Base-by-base conservation (phyloP, 1,140 invertebrate species). In the Drosophila jambulina region DNA sequence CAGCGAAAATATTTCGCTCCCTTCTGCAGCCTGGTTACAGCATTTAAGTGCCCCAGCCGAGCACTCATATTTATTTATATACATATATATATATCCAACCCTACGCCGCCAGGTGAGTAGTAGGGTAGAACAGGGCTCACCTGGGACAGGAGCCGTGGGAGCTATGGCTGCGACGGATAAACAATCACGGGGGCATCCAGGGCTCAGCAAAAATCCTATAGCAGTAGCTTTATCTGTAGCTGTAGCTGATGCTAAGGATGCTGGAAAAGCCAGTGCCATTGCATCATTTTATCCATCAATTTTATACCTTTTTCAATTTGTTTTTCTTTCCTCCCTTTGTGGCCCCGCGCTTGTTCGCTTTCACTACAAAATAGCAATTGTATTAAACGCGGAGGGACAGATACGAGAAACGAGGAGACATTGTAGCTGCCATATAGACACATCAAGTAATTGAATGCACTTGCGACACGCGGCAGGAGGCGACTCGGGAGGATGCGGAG, bases 401-500 rank as follows among this genome's bases (percentile, higher is more conserved):
- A 32, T 36, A 49, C 64, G 82, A 57, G 63, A 25, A 36, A 19
- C 49, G 48, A 49, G 53, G 71, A 70, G 64, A 87, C 84, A 88
- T 80, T 83, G 80, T 88, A 74, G 51, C 54, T 85, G 74, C 77
- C 49, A 80, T 60, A 90, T 75, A 90, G 74, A 85, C 70, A 72
- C 85, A 90, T 90, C 78, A 85, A 82, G 85, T 88, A 88, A 88
- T 88, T 88, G 78, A 90, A 85, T 88, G 85, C 78, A 81, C 74
- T 84, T 76, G 78, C 64, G 62, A 62, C 60, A 61, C 65, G 78
- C 78, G 61, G 46, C 56, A 38, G 53, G 40, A 45, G 75, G 48
- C 53, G 75, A 80, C 15, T 46, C 13, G 9, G 45, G 21, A 8
- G 45, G 45, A 17, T 36, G 32, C 32, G 51, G 32, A 34, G 34